phyloP scores from a whole-genome alignment of 2,888 invertebrate species.

The Pachycephus smyrnensis region DNA sequence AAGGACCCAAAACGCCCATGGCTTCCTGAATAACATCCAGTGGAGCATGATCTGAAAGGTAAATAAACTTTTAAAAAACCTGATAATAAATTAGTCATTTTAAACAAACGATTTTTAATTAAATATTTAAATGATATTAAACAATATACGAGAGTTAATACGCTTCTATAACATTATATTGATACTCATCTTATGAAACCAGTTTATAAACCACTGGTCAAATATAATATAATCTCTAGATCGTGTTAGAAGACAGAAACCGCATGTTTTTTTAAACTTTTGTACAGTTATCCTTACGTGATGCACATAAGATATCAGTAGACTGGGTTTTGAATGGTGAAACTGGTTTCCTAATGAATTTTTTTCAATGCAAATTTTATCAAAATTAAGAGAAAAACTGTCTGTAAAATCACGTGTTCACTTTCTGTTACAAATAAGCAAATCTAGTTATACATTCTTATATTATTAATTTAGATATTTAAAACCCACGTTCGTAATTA shows the following conservation, averaged over 20 bases:
- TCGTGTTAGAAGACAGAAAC: background rate
- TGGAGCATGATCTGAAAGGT: slow-evolving; percentile 33
- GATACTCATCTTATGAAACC: background rate
- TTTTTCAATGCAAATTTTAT: background rate
- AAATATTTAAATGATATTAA: background rate
- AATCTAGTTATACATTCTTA: background rate
- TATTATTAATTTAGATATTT: background rate
- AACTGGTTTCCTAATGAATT: background rate
- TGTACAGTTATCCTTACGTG: background rate
- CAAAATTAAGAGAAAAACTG: background rate
- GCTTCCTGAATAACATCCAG: slow-evolving; percentile 66
- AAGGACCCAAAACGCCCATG: slow-evolving; percentile 71
- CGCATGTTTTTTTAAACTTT: background rate
- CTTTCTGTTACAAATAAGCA: background rate
- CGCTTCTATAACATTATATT: background rate
- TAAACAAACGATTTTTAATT: slow-evolving; percentile 1
- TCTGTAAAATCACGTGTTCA: background rate
- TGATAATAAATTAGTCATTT: slow-evolving; percentile 13
- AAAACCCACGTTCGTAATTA: background rate
- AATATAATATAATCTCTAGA: background rate
- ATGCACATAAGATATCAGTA: background rate
- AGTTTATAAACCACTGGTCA: background rate
- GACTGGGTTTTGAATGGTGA: background rate
- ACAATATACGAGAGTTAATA: background rate
- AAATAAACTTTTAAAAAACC: background rate